Evolutionary conservation across 1,140 invertebrate species (phyloP), one percentile per base, ranked within the genome.

Genomic region (Caenorhabditis tropicalis): DNA sequence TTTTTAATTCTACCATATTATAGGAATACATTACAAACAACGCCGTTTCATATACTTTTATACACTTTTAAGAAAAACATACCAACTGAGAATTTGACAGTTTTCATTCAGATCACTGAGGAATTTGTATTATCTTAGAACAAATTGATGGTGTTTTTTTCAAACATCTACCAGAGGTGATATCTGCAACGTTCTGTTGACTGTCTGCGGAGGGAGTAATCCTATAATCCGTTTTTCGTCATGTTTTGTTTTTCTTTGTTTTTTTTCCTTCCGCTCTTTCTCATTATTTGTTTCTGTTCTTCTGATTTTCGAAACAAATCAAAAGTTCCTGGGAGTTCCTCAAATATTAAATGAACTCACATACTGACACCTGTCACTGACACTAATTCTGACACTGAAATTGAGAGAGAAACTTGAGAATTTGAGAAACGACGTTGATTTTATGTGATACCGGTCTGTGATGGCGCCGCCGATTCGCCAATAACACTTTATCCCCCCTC

Each of bases 341-440:
- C 16, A n/a, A n/a, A n/a, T n/a, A n/a, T n/a, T n/a, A n/a, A n/a
- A n/a, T n/a, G n/a, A n/a, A n/a, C n/a, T n/a, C n/a, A n/a, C n/a
- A n/a, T n/a, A n/a, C n/a, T n/a, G n/a, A n/a, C n/a, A n/a, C 43
- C 43, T 46, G 43, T 46, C 43, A 46, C 10, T n/a, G n/a, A n/a
- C n/a, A 0, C 36, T 16, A 46, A 15, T 46, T 36, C 21, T 74
- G 36, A 74, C 36, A 74, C 58, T 36, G 58, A 4, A 33, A 65
- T 16, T 9, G 19, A 36, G 19, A 36, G 33, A 2, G n/a, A 43
- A 74, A 74, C 65, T 46, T 74, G 65, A 74, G 65, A 74, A 74
- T 36, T 74, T 74, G 65, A 74, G 65, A 74, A 74, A 74, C 65
- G 65, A 43, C 36, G 65, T 74, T 74, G 36, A 43, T 74, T 74